Evolutionary conservation across 2,888 invertebrate genomes (phyloP).

Genomic region (Pollenia labialis): DNA sequence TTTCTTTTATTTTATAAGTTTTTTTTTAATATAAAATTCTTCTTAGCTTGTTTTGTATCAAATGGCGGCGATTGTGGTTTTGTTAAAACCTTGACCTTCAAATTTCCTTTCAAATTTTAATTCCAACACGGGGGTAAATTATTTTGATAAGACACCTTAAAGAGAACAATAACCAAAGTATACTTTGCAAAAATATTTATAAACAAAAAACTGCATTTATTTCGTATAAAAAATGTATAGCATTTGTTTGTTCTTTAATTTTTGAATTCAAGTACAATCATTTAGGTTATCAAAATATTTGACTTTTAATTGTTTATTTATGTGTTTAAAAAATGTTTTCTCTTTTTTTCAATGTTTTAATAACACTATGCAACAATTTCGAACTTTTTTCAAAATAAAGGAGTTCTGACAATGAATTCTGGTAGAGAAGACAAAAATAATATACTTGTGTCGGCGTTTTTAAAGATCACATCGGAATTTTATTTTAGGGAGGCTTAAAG

Average conservation of each 20-base stretch:
- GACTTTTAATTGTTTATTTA: slow-evolving; percentile 33
- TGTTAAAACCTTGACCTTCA: slow-evolving; percentile 43
- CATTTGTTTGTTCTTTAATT: slow-evolving; percentile 14
- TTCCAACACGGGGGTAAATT: background rate
- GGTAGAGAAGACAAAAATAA: too few relatives aligned
- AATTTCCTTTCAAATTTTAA: background rate
- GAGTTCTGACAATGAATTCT: too few relatives aligned
- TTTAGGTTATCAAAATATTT: slow-evolving; percentile 59
- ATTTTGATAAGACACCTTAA: slow-evolving; percentile 40
- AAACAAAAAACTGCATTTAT: background rate
- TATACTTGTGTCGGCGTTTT: too few relatives aligned
- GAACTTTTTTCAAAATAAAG: too few relatives aligned
- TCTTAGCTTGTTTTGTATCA: slow-evolving; percentile 1
- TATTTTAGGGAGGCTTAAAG: too few relatives aligned
- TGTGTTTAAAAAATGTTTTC: background rate
- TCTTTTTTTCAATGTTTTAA: slow-evolving; percentile 18
- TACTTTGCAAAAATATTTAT: background rate
- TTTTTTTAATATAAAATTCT: background rate
- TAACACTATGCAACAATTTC: too few relatives aligned
- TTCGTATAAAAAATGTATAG: background rate
- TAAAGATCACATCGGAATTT: too few relatives aligned
- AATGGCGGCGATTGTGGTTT: background rate
- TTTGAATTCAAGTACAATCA: background rate
- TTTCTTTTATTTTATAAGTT: slow-evolving; percentile 12
- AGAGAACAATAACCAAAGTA: slow-evolving; percentile 24